Base-by-base conservation (phyloP, 2,888 invertebrate species). In the Eucriotettix oculatus region DNA sequence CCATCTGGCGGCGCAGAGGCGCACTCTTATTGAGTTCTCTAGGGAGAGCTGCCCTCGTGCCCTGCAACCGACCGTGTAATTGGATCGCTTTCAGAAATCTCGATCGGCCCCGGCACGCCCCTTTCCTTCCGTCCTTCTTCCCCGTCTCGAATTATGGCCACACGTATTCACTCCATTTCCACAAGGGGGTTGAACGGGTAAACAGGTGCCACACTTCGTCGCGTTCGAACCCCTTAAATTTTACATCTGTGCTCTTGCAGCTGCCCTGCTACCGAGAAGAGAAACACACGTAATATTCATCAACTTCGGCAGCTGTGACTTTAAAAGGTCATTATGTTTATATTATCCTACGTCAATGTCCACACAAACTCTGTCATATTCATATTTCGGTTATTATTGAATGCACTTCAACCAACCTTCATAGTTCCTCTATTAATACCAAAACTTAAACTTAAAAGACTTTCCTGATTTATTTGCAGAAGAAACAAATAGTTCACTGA, bases 31-130 rank as follows among this genome's bases (percentile, higher is more conserved):
- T 17, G 16, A n/a, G n/a, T 29, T 41, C 17, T 9, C 16, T 16
- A 9, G 16, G 53, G 53, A n/a, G 48, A 16, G 48, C 53, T 11
- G 55, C 55, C 11, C 14, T 16, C 40, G 55, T n/a, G 42, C 55
- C 55, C 55, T 44, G 59, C 64, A 64, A 58, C 63, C 41, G 54
- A 61, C 57, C 64, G 64, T 64, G 63, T 64, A 64, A 64, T 64
- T 64, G 64, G 63, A 61, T 64, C 58, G 61, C 64, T 60, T 61
- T 59, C 58, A 62, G 64, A 62, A 64, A 62, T 58, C 60, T 61
- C 58, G 61, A 60, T 62, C 61, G 61, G 40, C 52, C 54, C 41
- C 42, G 10, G 41, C 14, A 42, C 42, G 16, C 42, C 56, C 10
- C 56, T 56, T 42, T 41, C 42, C 16, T 14, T 42, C 56, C 12